These are phyloP conservation scores for Phyllotreta cruciferae DNA, from an alignment of 2,888 invertebrate species.

Conservation along the genomic window DNA sequence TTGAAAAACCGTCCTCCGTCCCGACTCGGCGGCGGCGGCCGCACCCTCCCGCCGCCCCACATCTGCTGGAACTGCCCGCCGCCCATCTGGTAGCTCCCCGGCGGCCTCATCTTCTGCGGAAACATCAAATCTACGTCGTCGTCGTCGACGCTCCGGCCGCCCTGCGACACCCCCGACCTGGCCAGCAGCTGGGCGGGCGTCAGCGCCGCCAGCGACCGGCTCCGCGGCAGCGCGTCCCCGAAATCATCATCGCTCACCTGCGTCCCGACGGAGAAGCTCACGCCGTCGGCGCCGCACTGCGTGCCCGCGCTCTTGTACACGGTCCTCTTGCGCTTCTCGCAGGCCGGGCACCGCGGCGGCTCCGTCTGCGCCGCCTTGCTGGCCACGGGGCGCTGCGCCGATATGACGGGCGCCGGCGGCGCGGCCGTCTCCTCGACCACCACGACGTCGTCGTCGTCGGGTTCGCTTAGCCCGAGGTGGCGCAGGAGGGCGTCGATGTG, in stretches of 20 bases:
- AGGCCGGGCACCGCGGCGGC: constrained; percentile 48
- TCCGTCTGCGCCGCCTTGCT: constrained; percentile 51
- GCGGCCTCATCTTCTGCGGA: constrained; percentile 2
- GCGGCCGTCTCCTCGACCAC: constrained; percentile 36
- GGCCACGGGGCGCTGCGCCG: not conserved
- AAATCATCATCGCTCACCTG: constrained; percentile 56
- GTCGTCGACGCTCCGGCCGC: constrained; percentile 17
- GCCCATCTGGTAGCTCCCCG: not conserved
- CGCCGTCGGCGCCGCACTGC: constrained; percentile 45
- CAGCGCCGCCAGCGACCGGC: constrained; percentile 55
- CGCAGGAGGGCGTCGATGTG: constrained; percentile 30
- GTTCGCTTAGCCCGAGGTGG: constrained; percentile 31
- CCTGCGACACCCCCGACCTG: constrained; percentile 33
- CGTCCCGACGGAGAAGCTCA: constrained; percentile 50
- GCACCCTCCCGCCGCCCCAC: not conserved
- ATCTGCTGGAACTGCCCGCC: not conserved
- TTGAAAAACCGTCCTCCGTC: too few relatives aligned
- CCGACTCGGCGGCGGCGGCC: not conserved
- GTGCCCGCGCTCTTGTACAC: constrained; percentile 42
- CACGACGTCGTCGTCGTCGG: constrained; percentile 31
- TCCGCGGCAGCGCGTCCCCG: constrained; percentile 46
- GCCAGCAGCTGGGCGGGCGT: constrained; percentile 58
- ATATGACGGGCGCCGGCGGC: constrained; percentile 36
- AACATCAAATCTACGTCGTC: constrained; percentile 31
- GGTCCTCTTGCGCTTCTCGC: constrained; percentile 50